Conservation (phyloP, 2,797 vertebrate species). For the Chrosomus eos region DNA sequence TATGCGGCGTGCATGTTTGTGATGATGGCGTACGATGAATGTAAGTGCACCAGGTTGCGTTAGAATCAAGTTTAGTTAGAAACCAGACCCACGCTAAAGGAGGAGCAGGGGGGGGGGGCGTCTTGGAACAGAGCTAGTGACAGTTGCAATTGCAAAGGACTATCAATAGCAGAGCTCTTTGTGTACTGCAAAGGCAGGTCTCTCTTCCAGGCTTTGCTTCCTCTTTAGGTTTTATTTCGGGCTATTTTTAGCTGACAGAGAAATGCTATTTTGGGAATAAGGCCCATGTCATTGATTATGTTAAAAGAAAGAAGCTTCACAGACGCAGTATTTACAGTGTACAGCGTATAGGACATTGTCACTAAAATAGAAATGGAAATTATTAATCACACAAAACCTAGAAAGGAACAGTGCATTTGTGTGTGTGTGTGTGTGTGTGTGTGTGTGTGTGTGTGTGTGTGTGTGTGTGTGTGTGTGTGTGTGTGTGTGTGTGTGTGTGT, state of each 20-base stretch:
- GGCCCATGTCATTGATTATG: constrained; percentile 60
- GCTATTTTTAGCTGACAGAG: constrained; percentile 61
- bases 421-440: not conserved
- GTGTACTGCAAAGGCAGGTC: constrained; percentile 55
- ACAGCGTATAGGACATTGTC: constrained; percentile 26
- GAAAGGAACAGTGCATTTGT: not conserved
- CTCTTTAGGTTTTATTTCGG: constrained; percentile 60
- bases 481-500: not conserved
- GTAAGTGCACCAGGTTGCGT: too few species aligned
- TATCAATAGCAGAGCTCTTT: constrained; percentile 62
- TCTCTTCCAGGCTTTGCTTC: constrained; percentile 57
- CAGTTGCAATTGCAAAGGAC: constrained; percentile 47
- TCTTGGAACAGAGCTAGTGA: constrained; percentile 41
- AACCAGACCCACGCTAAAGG: too few species aligned
- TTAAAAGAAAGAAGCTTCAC: constrained; percentile 53
- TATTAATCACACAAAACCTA: not conserved
- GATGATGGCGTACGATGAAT: too few species aligned
- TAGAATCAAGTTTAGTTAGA: too few species aligned
- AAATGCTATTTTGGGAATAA: constrained; percentile 62
- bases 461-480: too few species aligned
- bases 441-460: too few species aligned
- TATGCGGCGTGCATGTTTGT: too few species aligned
- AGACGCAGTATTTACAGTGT: constrained; percentile 15
- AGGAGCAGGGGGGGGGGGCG: too few species aligned
- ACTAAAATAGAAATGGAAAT: constrained; percentile 32